Base-by-base conservation (phyloP, 2,113 vertebrate genomes). In the Cephalopterus ornatus region DNA sequence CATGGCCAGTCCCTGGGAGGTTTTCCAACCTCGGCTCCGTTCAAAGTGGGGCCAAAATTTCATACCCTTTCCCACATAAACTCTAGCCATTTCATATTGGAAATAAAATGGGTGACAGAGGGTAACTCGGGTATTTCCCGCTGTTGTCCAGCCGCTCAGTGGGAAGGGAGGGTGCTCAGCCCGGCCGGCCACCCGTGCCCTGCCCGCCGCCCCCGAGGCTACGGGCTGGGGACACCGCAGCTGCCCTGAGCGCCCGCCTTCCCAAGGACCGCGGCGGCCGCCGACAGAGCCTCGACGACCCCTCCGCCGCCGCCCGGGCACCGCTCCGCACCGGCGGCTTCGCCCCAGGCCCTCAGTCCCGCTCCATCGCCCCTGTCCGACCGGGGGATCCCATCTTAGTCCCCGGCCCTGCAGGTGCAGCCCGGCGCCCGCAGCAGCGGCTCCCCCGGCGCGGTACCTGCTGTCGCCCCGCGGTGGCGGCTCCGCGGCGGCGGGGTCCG, bases 401-500 rank as follows among this genome's bases (percentile, higher is more conserved):
- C 21, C 37, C 39, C 17, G 41, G 72, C 61, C 66, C 72, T 5
- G 9, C n/a, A 79, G 89, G 66, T 30, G 84, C 71, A 66, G 68
- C 65, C 55, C 77, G 71, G 79, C 79, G 65, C 65, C 52, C 15
- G 13, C 35, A 23, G 28, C 52, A 21, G 35, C 59, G 42, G 26
- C 61, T 75, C 46, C 68, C 86, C n/a, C 33, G 19, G 37, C 42
- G 37, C 85, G 23, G 72, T 96, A 96, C 95, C 95, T 96, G 91
- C 88, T 58, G 88, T 59, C 58, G 90, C 75, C 66, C 73, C 83
- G 50, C 59, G 59, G 61, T 39, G 50, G 53, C 46, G 71, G 75
- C 56, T 80, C 59, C 59, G 49, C 55, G n/a, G 77, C 50, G 67
- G 71, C 32, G 47, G 78, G 50, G 3, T 28, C 28, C 24, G 50